Conservation (phyloP, 2,797 vertebrate genomes). For the Tympanoctomys barrerae region DNA sequence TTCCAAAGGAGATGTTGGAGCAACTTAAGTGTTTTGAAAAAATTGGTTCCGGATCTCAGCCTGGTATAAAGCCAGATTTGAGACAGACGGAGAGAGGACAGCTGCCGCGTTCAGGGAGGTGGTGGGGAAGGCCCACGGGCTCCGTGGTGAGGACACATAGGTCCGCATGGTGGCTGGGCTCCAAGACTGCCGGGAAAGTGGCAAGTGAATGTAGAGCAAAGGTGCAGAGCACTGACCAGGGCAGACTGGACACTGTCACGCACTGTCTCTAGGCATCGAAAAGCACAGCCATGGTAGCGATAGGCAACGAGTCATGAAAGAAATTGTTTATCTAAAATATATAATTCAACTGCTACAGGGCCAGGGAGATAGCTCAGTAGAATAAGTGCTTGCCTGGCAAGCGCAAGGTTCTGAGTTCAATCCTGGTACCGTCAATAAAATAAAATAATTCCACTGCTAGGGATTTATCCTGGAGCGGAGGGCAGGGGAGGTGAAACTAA, state of each 20-base stretch:
- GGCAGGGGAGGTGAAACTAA: neutral
- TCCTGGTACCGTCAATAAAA: too few species aligned
- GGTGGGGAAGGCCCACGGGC: neutral
- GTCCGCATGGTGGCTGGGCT: neutral
- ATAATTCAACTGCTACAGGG: neutral
- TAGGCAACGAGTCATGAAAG: neutral
- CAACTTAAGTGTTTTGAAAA: neutral
- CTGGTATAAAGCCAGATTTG: neutral
- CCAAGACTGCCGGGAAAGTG: neutral
- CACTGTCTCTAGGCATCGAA: neutral
- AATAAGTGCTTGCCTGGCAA: too few species aligned
- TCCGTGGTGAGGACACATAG: rapidly evolving
- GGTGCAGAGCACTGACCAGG: neutral
- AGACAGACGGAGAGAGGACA: neutral
- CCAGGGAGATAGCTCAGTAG: too few species aligned
- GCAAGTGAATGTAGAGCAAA: neutral
- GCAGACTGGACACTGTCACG: neutral
- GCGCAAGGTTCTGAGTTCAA: too few species aligned
- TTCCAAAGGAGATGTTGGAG: neutral
- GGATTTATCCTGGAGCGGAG: neutral
- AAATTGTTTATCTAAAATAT: neutral
- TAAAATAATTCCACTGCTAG: neutral
- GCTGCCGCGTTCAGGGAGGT: rapidly evolving
- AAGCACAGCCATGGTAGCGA: neutral
- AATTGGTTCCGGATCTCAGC: neutral